These are phyloP conservation scores for Neodon shergylaensis DNA, from an alignment of 2,113 vertebrate species.

Conservation along the genomic window DNA sequence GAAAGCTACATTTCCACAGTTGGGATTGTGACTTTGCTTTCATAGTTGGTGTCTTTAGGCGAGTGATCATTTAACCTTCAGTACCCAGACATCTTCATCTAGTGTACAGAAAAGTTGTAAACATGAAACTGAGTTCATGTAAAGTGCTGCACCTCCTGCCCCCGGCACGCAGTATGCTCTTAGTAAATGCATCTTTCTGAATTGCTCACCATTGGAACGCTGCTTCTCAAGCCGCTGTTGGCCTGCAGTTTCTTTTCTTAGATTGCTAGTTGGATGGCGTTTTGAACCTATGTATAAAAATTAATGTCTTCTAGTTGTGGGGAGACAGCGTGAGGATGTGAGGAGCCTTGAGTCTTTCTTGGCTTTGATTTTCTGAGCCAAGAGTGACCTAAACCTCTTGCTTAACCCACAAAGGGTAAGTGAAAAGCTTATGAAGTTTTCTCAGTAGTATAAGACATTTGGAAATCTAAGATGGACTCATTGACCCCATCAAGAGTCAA, in stretches of 20 bases:
- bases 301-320: neutral
- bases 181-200: neutral
- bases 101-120: neutral
- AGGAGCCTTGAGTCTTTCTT: constrained; percentile 24
- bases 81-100: neutral
- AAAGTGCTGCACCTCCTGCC: neutral
- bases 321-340: neutral
- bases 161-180: neutral
- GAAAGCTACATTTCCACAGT: neutral
- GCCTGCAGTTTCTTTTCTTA: neutral
- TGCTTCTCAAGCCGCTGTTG: neutral
- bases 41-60: neutral
- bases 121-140: neutral
- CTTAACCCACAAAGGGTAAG: constrained; percentile 32
- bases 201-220: neutral
- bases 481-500: neutral
- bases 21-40: neutral
- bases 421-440: neutral
- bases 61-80: neutral
- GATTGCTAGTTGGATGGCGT: neutral
- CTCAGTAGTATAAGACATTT: constrained; percentile 13
- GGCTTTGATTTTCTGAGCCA: constrained; percentile 47
- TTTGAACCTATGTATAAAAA: neutral
- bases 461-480: constrained; percentile 13
- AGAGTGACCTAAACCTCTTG: constrained; percentile 7